Base-by-base conservation (phyloP, 2,888 invertebrate genomes). In the Clunio marinus region DNA sequence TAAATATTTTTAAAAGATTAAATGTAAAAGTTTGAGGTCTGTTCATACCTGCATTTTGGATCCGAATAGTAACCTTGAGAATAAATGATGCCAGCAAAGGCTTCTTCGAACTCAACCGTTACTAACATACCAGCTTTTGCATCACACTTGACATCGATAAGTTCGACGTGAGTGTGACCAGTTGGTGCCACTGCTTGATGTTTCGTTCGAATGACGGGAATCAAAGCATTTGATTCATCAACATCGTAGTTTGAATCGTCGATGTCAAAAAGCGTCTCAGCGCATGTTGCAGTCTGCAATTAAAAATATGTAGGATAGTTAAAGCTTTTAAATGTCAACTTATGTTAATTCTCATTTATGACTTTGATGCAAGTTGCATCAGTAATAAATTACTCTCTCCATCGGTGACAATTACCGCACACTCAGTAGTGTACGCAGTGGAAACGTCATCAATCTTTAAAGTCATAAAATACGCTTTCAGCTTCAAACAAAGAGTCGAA, bases 81-180 rank as follows among this genome's bases (percentile, higher is more conserved):
- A 80, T 87, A 88, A 69, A 88, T 84, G 32, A 88, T 81, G 13
- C 88, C 88, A 72, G 85, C 83, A 72, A 84, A 88, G 0, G 83
- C 80, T 70, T 84, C 82, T 7, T 83, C 78, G 74, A 88, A 88
- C 58, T 86, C 84, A 0, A 88, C 81, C 1, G 81, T 83, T 0
- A 88, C 86, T 62, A 83, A 80, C 73, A 87, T 85, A 27, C 79
- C 84, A 0, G 76, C 76, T 1, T 81, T 79, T 2, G 69, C 69
- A 62, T 77, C 76, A 73, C 88, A 88, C 75, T 84, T 82, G 0
- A 87, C 86, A 72, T 87, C 83, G 51, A 87, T 83, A 2, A 81
- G 80, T 73, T 84, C 83, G 24, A 83, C 83, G 55, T 84, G 83
- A 2, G 78, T 76, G 72, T 79, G 78, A 67, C 80, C 80, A 1